These are phyloP conservation scores for Sesia bembeciformis DNA, from an alignment of 2,888 invertebrate species.

Conservation along the genomic window DNA sequence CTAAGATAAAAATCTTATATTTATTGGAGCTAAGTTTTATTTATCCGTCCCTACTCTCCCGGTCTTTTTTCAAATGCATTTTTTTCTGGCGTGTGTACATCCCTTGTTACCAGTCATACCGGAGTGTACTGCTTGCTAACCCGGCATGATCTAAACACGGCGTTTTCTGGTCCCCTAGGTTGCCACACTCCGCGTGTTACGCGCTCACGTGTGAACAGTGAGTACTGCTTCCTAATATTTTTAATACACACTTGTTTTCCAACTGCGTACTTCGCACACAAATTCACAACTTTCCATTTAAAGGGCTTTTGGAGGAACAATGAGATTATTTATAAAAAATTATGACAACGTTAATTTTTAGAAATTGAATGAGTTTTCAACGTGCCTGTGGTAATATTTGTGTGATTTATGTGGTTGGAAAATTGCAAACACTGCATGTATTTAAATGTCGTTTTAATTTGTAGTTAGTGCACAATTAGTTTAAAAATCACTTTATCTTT, in stretches of 20 bases:
- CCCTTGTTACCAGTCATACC: neutral
- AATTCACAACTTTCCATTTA: neutral
- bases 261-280: neutral
- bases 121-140: slow-evolving; percentile 48
- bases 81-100: neutral
- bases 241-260: neutral
- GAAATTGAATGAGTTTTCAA: neutral
- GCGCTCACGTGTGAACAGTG: slow-evolving; percentile 79
- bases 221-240: slow-evolving; percentile 60
- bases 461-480: slow-evolving; percentile 13
- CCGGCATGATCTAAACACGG: slow-evolving; percentile 70
- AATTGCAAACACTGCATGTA: neutral
- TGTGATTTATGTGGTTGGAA: too few species aligned
- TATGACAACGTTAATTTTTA: neutral
- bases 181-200: slow-evolving; percentile 76
- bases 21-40: too few species aligned
- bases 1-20: too few species aligned
- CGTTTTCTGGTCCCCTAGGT: slow-evolving; percentile 72
- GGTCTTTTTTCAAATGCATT: too few species aligned
- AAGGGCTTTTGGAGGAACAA: neutral
- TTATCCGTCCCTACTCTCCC: too few species aligned
- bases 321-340: too few species aligned
- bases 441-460: slow-evolving; percentile 1
- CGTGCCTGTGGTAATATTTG: too few species aligned
- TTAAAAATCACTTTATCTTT: neutral